Evolutionary conservation across 1,140 invertebrate species (phyloP).

Genomic region (Drosophila lacertosa): DNA sequence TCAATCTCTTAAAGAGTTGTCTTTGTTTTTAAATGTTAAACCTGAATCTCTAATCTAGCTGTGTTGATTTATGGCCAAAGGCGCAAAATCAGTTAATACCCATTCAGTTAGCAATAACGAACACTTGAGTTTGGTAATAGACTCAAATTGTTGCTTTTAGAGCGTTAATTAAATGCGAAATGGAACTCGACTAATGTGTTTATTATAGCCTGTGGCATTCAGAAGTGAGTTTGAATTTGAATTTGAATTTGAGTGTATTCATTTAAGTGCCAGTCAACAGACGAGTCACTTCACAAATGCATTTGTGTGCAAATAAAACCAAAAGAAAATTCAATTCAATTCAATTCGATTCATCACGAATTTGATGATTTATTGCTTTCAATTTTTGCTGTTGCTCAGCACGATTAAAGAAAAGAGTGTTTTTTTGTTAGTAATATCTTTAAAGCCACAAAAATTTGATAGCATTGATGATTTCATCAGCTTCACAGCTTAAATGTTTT

Average conservation of each 20-base stretch:
- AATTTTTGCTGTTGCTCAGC: background rate
- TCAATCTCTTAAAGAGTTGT: too few species aligned
- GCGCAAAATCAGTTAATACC: conserved; percentile 15
- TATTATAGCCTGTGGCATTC: conserved; percentile 3
- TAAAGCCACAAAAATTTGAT: background rate
- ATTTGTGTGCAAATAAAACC: conserved; percentile 1
- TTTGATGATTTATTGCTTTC: conserved; percentile 1
- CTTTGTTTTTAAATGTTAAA: background rate
- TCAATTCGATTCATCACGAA: background rate
- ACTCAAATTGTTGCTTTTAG: conserved; percentile 13
- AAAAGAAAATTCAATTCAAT: background rate
- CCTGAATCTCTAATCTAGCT: conserved; percentile 5
- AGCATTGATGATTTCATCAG: background rate
- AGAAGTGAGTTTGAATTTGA: too few species aligned
- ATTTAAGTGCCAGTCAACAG: conserved; percentile 2
- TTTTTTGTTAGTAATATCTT: background rate
- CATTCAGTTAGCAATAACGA: conserved; percentile 17
- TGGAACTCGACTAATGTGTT: conserved; percentile 11
- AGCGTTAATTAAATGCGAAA: conserved; percentile 19
- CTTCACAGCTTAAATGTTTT: too few species aligned
- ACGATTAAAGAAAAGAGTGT: background rate
- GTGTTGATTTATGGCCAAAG: conserved; percentile 15
- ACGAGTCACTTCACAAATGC: conserved; percentile 7
- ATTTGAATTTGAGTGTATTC: conserved; percentile 3
- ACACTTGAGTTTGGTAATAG: background rate